Conservation (phyloP, 2,797 vertebrate species). For the Oryzias sinensis region DNA sequence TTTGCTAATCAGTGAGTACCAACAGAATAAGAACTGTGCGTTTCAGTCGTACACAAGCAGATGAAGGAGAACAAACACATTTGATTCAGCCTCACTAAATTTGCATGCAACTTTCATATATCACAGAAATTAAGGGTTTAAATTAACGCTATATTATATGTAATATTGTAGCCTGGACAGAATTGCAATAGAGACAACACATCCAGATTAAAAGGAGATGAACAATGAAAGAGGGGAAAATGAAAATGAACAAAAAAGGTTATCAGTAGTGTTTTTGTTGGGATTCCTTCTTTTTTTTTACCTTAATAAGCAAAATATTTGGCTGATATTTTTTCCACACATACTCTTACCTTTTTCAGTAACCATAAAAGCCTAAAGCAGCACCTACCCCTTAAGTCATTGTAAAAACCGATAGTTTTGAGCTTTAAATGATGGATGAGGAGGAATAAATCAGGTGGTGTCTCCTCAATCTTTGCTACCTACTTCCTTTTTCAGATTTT, state of each 20-base stretch:
- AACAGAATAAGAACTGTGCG: constrained; percentile 37
- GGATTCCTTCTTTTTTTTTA: constrained; percentile 26
- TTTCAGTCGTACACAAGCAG: constrained; percentile 38
- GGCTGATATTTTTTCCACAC: constrained; percentile 18
- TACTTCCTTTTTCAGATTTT: constrained; percentile 68
- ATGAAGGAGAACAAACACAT: constrained; percentile 26
- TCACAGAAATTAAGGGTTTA: no score
- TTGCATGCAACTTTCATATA: no score
- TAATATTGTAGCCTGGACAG: no score
- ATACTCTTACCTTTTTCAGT: constrained; percentile 25
- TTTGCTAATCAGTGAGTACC: constrained; percentile 62
- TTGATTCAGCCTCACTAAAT: no score
- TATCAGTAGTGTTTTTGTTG: constrained; percentile 25
- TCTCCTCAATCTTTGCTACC: constrained; percentile 62
- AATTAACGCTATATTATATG: no score
- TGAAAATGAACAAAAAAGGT: constrained; percentile 12
- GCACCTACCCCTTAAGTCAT: constrained; percentile 30
- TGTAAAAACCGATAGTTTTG: constrained; percentile 33
- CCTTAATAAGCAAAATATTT: constrained; percentile 28
- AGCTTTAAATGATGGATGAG: constrained; percentile 57
- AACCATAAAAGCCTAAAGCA: constrained; percentile 37
- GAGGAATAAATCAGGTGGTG: constrained; percentile 56
- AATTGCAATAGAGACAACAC: background rate
- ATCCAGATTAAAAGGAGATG: background rate
- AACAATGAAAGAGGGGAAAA: background rate